Percentiles rank a stretch among this genome's conserved stretches.
Conservation (phyloP, 2,113 vertebrate species). For the Crotalus horridus region DNA sequence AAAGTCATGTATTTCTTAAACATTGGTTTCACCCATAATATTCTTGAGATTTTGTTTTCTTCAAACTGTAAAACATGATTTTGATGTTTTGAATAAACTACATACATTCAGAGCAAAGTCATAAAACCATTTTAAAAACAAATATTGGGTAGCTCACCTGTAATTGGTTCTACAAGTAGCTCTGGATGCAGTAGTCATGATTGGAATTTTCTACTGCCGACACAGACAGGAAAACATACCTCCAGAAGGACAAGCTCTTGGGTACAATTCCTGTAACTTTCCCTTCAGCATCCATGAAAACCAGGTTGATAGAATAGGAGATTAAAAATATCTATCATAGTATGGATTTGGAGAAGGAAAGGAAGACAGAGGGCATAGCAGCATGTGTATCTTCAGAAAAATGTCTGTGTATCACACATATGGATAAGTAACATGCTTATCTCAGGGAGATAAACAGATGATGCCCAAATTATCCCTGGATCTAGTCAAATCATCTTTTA, state of each 20-base stretch:
- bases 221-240: neutral
- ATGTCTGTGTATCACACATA: neutral
- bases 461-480: neutral
- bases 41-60: neutral
- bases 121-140: neutral
- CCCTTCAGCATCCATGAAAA: neutral
- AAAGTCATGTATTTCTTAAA: neutral
- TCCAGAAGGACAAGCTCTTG: neutral
- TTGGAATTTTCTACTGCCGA: neutral
- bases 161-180: neutral
- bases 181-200: neutral
- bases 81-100: neutral
- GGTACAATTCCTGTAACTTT: neutral
- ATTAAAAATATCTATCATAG: neutral
- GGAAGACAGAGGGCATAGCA: neutral
- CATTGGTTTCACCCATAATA: neutral
- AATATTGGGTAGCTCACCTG: neutral
- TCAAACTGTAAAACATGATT: neutral
- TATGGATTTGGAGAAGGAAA: neutral
- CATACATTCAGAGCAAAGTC: neutral
- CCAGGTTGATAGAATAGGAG: neutral
- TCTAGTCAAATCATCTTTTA: neutral
- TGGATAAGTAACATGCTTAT: neutral
- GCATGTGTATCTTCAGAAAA: neutral
- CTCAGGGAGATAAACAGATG: neutral